A percentile compares a stretch with the other conserved stretches of the same genome.
phyloP scores from a whole-genome alignment of 2,797 vertebrate genomes.

The Lagocephalus sceleratus region DNA sequence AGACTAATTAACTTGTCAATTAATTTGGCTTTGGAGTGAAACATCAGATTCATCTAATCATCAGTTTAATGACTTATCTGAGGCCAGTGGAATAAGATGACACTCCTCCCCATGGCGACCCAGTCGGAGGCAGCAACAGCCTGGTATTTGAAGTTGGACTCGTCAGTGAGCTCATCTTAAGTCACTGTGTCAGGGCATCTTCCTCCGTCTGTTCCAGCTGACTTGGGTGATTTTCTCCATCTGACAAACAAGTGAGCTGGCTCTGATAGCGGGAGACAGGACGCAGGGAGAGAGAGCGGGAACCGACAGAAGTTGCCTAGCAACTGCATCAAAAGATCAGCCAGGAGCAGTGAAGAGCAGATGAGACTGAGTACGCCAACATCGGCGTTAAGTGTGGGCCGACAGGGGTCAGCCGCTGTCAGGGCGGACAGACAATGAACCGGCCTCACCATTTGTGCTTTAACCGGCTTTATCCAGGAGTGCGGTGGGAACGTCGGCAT shows the following conservation, averaged over 20 bases:
- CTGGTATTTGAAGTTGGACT: background rate
- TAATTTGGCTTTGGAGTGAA: too few species aligned
- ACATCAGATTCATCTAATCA: background rate
- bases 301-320: conserved; percentile 70
- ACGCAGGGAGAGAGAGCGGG: conserved; percentile 11
- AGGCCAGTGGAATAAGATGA: background rate
- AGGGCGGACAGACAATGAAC: background rate
- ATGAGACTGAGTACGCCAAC: conserved; percentile 14
- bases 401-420: background rate
- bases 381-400: conserved; percentile 3
- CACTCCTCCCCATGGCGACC: background rate
- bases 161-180: background rate
- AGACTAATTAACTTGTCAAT: too few species aligned
- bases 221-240: conserved; percentile 33
- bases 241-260: conserved; percentile 19
- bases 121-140: background rate
- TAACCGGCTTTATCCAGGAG: too few species aligned
- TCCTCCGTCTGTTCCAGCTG: conserved; percentile 24
- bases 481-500: too few species aligned
- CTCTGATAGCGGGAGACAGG: conserved; percentile 18
- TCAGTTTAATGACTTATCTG: background rate
- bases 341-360: conserved; percentile 15
- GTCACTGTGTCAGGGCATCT: background rate
- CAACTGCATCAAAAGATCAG: conserved; percentile 65
- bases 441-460: too few species aligned